Evolutionary conservation across 2,113 vertebrate species (phyloP).

Genomic region (Mustela nigripes): DNA sequence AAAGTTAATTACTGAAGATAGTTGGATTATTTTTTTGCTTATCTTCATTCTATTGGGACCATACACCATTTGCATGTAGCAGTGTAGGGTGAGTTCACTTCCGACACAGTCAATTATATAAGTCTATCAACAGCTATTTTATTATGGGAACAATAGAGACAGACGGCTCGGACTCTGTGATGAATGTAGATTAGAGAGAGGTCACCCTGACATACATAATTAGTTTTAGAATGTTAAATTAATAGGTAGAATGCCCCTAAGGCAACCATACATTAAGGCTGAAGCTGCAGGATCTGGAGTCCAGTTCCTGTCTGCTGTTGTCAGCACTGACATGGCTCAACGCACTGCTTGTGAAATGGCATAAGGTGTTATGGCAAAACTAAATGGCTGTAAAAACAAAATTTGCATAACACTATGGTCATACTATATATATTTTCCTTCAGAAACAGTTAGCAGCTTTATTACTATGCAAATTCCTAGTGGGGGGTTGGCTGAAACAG

Average conservation of each 20-base stretch:
- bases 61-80: conserved; percentile 84
- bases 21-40: conserved; percentile 86
- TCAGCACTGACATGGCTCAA: conserved; percentile 84
- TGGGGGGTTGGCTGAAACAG: conserved; percentile 63
- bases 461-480: conserved; percentile 82
- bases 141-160: conserved; percentile 87
- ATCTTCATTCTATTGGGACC: conserved; percentile 87
- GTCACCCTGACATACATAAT: conserved; percentile 91
- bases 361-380: conserved; percentile 81
- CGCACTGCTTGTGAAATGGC: conserved; percentile 80
- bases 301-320: conserved; percentile 77
- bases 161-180: conserved; percentile 86
- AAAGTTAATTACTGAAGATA: conserved; percentile 89
- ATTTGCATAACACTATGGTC: conserved; percentile 86
- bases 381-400: conserved; percentile 86
- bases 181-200: conserved; percentile 91
- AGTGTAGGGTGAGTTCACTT: conserved; percentile 82
- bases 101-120: conserved; percentile 87
- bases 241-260: conserved; percentile 87
- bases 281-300: conserved; percentile 80
- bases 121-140: conserved; percentile 89
- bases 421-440: conserved; percentile 81
- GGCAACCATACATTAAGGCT: conserved; percentile 84
- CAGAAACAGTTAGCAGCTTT: conserved; percentile 83
- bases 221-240: conserved; percentile 89